phyloP scores from a whole-genome alignment of 2,888 invertebrate species.

The Orthosia cruda region DNA sequence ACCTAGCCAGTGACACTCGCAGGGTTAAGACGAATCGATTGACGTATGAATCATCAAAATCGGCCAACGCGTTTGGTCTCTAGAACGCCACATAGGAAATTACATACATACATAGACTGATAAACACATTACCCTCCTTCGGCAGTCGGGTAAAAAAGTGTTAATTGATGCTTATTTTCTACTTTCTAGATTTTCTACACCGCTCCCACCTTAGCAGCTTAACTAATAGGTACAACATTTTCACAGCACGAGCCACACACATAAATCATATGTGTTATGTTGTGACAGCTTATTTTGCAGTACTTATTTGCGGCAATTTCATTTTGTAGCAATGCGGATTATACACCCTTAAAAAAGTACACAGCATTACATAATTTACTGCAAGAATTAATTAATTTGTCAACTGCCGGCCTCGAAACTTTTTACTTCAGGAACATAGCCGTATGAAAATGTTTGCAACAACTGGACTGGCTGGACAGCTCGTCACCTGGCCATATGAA shows the following conservation, averaged over 20 bases:
- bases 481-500: constrained; percentile 29
- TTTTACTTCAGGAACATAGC: constrained; percentile 30
- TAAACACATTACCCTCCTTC: too few species aligned
- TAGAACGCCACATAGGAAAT: too few species aligned
- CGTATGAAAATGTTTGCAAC: constrained; percentile 43
- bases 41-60: too few species aligned
- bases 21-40: too few species aligned
- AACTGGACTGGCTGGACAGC: constrained; percentile 22
- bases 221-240: constrained; percentile 36
- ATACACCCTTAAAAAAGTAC: constrained; percentile 30
- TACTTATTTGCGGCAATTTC: constrained; percentile 46
- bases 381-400: constrained; percentile 38
- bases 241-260: constrained; percentile 34
- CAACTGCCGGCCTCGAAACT: constrained; percentile 24
- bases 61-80: too few species aligned
- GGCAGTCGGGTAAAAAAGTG: constrained; percentile 2
- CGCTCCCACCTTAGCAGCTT: constrained; percentile 9
- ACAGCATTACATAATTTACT: constrained; percentile 41
- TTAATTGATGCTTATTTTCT: constrained; percentile 28
- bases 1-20: too few species aligned
- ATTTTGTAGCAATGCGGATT: constrained; percentile 59
- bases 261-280: constrained; percentile 61
- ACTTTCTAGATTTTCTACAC: constrained; percentile 42
- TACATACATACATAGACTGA: too few species aligned
- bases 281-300: constrained; percentile 63